A percentile compares a stretch with the other conserved stretches of the same genome.
Conservation (phyloP, 30 jellyfish, hydroid and myxozoan species). For the Aurelia aurita complex sp. Pacific region DNA sequence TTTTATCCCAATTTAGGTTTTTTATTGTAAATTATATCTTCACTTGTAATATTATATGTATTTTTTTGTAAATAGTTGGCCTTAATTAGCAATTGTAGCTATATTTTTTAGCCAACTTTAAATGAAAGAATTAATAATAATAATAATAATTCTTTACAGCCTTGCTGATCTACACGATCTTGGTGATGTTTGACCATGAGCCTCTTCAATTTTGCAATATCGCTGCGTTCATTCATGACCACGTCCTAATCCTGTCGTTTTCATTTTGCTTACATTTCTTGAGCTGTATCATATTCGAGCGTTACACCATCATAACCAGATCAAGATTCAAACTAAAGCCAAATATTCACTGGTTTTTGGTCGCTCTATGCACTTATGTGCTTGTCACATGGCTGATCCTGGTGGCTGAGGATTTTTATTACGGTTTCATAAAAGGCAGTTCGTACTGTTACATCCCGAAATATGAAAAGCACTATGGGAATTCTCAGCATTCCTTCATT, state of each 20-base stretch:
- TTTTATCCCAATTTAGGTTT: too few species aligned
- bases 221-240: too few species aligned
- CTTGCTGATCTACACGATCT: background rate
- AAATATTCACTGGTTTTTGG: slow-evolving; percentile 5
- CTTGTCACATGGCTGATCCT: background rate
- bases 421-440: slow-evolving; percentile 10
- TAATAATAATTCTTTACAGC: background rate
- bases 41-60: too few species aligned
- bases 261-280: background rate
- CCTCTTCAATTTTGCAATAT: background rate
- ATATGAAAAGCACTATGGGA: background rate
- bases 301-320: background rate
- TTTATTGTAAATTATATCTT: too few species aligned
- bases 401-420: background rate
- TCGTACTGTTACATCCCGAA: slow-evolving; percentile 4
- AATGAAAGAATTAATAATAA: too few species aligned
- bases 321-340: background rate
- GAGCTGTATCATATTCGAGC: background rate
- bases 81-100: too few species aligned
- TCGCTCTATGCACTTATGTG: background rate
- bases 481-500: background rate
- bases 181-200: background rate
- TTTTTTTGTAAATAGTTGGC: too few species aligned
- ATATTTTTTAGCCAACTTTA: too few species aligned
- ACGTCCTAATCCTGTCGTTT: background rate